Evolutionary conservation across 2,888 invertebrate species (phyloP).

Genomic region (Malachius bipustulatus): DNA sequence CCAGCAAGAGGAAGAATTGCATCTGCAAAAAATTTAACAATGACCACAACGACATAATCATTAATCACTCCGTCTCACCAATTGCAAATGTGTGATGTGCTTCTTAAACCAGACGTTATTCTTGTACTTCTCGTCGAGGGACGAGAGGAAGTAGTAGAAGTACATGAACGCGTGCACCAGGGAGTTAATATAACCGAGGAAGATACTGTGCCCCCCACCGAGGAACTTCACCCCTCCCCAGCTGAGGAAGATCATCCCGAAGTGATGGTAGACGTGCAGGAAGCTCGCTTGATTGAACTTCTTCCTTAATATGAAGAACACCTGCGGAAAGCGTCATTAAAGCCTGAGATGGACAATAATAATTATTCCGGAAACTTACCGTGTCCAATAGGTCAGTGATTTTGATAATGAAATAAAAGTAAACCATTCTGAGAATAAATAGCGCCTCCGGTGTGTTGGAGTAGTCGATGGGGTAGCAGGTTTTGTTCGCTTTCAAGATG

Average conservation of each 20-base stretch:
- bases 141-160: slow-evolving; percentile 61
- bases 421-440: slow-evolving; percentile 46
- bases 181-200: slow-evolving; percentile 53
- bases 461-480: slow-evolving; percentile 61
- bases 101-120: slow-evolving; percentile 70
- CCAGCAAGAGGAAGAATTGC: slow-evolving; percentile 47
- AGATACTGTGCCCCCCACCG: slow-evolving; percentile 52
- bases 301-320: slow-evolving; percentile 67
- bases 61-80: no score
- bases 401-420: slow-evolving; percentile 59
- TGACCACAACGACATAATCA: no score
- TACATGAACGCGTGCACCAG: slow-evolving; percentile 71
- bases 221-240: slow-evolving; percentile 48
- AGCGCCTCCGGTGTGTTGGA: slow-evolving; percentile 47
- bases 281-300: slow-evolving; percentile 67
- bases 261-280: slow-evolving; percentile 70
- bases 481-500: slow-evolving; percentile 4
- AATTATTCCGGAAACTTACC: no score
- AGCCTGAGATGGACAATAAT: no score
- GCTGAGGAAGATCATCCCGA: slow-evolving; percentile 57
- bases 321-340: slow-evolving; percentile 28
- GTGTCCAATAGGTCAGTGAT: slow-evolving; percentile 64
- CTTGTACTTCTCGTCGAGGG: slow-evolving; percentile 53
- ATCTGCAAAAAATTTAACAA: slow-evolving; percentile 34
- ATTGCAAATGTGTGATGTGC: slow-evolving; percentile 65